These are phyloP conservation scores for Cephus cinctus DNA, from an alignment of 1,140 invertebrate genomes.

Conservation along the genomic window DNA sequence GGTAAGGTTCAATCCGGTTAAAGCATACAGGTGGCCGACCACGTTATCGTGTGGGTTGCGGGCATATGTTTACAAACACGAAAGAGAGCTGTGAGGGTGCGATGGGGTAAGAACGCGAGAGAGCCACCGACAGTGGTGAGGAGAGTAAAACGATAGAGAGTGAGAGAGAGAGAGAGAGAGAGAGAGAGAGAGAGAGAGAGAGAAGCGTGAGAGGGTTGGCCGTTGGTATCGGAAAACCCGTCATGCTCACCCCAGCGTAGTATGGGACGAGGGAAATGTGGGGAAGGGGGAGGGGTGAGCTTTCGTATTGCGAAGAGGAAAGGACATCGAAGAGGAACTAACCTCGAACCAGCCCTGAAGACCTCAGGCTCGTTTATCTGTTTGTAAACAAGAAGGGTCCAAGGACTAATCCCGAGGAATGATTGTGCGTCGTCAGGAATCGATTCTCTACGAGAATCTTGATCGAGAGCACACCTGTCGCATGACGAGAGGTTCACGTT, in stretches of 20 bases:
- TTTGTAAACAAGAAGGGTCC: slow-evolving; percentile 19
- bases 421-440: no score
- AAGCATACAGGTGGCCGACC: slow-evolving; percentile 56
- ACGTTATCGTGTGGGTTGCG: slow-evolving; percentile 28
- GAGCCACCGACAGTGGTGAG: slow-evolving; percentile 17
- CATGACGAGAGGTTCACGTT: no score
- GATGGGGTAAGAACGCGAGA: slow-evolving; percentile 22
- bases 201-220: slow-evolving; percentile 22
- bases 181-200: slow-evolving; percentile 20
- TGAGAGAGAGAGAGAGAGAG: no score
- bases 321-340: slow-evolving; percentile 4
- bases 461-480: no score
- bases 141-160: slow-evolving; percentile 20
- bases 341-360: slow-evolving; percentile 18
- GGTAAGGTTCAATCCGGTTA: slow-evolving; percentile 53
- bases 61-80: slow-evolving; percentile 37
- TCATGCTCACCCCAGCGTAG: slow-evolving; percentile 24
- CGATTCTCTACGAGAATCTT: no score
- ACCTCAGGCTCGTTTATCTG: slow-evolving; percentile 18
- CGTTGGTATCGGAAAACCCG: slow-evolving; percentile 37
- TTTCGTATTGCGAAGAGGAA: no score
- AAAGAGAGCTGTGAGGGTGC: slow-evolving; percentile 15
- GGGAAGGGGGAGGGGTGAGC: slow-evolving; percentile 9
- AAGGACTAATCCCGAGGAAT: no score
- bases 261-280: no score